Conservation (phyloP, 2,888 invertebrate genomes). For the Apamea sordens region DNA sequence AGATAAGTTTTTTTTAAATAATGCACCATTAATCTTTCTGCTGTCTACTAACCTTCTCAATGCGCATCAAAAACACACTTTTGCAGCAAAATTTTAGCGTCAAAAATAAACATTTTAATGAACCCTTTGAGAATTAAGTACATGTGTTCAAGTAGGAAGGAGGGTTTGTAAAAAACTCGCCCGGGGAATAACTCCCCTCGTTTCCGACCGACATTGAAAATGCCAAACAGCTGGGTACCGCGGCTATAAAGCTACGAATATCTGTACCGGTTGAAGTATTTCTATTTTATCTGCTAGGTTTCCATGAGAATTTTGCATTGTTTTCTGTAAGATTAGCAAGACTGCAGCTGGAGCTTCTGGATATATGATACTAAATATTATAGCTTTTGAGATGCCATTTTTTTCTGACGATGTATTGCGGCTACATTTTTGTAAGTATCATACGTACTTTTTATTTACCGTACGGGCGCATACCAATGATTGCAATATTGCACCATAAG, state of each 20-base stretch:
- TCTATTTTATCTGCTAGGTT: not conserved
- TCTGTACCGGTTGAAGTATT: not conserved
- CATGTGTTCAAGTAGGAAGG: too few relatives aligned
- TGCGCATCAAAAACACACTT: not conserved
- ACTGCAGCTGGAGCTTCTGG: not conserved
- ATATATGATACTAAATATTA: not conserved
- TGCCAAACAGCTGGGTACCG: not conserved
- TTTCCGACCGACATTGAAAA: not conserved
- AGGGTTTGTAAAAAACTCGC: not conserved
- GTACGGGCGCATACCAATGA: not conserved
- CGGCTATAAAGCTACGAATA: not conserved
- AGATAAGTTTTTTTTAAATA: not conserved
- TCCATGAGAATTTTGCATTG: not conserved
- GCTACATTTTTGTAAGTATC: too few relatives aligned
- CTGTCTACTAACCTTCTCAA: not conserved
- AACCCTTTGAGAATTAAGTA: not conserved
- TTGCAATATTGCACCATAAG: slow-evolving; percentile 2
- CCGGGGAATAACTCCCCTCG: not conserved
- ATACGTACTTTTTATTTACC: not conserved
- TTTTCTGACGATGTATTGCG: not conserved
- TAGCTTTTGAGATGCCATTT: too few relatives aligned
- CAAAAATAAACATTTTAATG: not conserved
- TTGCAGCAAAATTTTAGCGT: not conserved
- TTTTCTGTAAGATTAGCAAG: not conserved
- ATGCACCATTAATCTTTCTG: not conserved